A percentile compares a stretch with the other conserved stretches of the same genome.
Conservation (phyloP, 1,140 invertebrate species). For the Rhagoletis zephyria region DNA sequence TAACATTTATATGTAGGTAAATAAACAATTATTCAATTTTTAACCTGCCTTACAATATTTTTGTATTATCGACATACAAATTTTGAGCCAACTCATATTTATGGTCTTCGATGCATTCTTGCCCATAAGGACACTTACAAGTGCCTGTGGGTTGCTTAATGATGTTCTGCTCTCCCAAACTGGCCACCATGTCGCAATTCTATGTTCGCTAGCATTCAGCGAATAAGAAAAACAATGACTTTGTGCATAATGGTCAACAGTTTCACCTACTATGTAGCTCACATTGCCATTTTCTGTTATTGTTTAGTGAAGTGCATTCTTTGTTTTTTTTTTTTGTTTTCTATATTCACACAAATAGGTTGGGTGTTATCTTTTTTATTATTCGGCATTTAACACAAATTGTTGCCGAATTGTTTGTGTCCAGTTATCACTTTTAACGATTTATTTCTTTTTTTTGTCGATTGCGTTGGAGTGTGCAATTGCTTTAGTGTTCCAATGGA, state of each 20-base stretch:
- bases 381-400: conserved; percentile 41
- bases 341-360: not conserved
- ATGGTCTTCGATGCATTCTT: not conserved
- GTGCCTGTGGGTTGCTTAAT: not conserved
- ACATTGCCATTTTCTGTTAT: not conserved
- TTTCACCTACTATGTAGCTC: not conserved
- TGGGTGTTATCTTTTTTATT: conserved; percentile 21
- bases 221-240: not conserved
- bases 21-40: not conserved
- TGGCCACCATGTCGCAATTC: conserved; percentile 15
- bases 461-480: conserved; percentile 29
- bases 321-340: not conserved
- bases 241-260: not conserved
- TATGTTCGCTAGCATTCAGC: not conserved
- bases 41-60: not conserved
- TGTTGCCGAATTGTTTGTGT: conserved; percentile 47
- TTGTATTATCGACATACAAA: not conserved
- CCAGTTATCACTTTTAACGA: conserved; percentile 44
- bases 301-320: not conserved
- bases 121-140: conserved; percentile 12
- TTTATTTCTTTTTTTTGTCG: conserved; percentile 31
- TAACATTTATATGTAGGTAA: not conserved
- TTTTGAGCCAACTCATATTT: not conserved
- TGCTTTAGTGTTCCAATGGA: conserved; percentile 14
- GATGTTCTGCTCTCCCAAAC: not conserved